Evolutionary conservation across 2,888 invertebrate species (phyloP), one percentile per base, ranked within the genome.

Genomic region (Nomada ruficornis): DNA sequence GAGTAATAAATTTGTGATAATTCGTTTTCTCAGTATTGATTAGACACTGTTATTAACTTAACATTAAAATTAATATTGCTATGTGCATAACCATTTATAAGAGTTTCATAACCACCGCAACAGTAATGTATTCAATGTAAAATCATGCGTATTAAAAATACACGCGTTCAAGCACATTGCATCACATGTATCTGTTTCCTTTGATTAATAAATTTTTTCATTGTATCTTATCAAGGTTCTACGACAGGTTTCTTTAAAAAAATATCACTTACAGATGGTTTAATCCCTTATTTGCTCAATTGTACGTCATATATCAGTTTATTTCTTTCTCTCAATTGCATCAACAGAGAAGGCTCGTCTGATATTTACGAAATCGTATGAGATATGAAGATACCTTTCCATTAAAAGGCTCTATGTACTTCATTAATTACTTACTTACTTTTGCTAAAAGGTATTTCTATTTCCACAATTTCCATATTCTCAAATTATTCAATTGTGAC

Each of bases 341-440:
- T 59, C 69, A 15, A 50, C 26, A 20, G n/a, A 15, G 13, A 7
- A 4, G 68, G 11, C 26, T 63, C 44, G 57, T 15, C 44, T n/a
- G 73, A 64, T 13, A 47, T 54, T 81, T 81, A 54, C 59, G 73
- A 80, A 73, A 80, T 29, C 64, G 20, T 13, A n/a, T 36, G 26
- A 20, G 47, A 59, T 44, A 65, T 23, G 59, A 69, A 15, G 57
- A 44, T 57, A 64, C 60, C 60, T 69, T 52, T 59, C 64, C 59
- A 15, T 44, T 52, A 13, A 23, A 62, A 50, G 63, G 42, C 68
- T 57, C 54, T 44, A 7, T 36, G 36, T 36, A 29, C 68, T 57
- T 63, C 64, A 29, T 54, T 54, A 67, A 55, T 63, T 52, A 50
- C 26, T 42, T 47, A 50, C 47, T 0, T 55, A 57, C 47, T 1